Base-by-base conservation (phyloP, 37 sponge, comb jelly and placozoan genomes). In the Beroe forskalii region DNA sequence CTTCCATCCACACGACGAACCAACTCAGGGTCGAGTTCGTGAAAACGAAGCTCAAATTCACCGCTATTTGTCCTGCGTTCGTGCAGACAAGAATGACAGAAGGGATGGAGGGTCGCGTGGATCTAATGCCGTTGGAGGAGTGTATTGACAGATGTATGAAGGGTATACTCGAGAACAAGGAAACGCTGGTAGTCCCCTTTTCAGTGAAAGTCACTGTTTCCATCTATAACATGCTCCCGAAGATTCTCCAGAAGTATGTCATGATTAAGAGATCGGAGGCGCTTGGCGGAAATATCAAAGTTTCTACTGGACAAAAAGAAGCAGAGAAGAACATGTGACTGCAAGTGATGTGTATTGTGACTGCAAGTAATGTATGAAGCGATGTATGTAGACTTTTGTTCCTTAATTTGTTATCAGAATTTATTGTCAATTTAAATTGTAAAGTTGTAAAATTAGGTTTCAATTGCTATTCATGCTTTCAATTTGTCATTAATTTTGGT, bases 1-100 rank as follows among this genome's bases (percentile, higher is more conserved):
- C 38, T 28, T 35, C 86, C 3, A 80, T 80, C 55, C 44, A 80
- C 55, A 41, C 86, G 25, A 35, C 42, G 55, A 38, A 20, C 6
- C 86, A 80, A 48, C 30, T 80, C 27, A 0, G 55, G 24, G 27
- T 9, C 55, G 40, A 41, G 44, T 37, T 33, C 31, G 86, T 23
- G 24, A 23, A 43, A 25, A 80, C 86, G 0, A 80, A 80, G 40
- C 48, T 80, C 3, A 40, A 80, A 4, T 80, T 80, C 55, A 80
- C 86, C 3, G 86, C 86, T 1, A 37, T 80, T 32, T 80, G 86
- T 23, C 86, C 86, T 22, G 28, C 38, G 55, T 80, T 80, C 28
- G 86, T 80, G 1, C 28, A 38, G 23, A 80, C 86, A n/a, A 44
- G 40, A 14, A n/a, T 80, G 86, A 80, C 35, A 41, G 30, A 20